Base-by-base conservation (phyloP, 2,888 invertebrate species). In the Lamellibrachia columna region DNA sequence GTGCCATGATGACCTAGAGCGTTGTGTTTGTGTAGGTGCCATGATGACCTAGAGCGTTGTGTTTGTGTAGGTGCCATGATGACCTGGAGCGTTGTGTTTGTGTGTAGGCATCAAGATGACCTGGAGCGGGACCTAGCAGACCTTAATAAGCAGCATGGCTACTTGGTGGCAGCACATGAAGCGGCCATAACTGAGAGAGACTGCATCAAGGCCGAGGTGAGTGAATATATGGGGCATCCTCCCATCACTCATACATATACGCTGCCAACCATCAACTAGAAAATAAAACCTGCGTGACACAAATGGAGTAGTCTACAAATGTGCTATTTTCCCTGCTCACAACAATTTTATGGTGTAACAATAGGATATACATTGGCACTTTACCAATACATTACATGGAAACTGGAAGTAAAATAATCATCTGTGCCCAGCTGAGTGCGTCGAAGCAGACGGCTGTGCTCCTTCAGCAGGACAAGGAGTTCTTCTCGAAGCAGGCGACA, bases 401-500 rank as follows among this genome's bases (percentile, higher is more conserved):
- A 40, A 40, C 40, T 40, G 40, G 40, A 40, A 40, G 40, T 40
- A 0, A 40, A 40, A 40, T 40, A 40, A 40, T 40, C 40, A 40
- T 40, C 40, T 75, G 75, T 53, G 91, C 93, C 11, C 93, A 96
- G 96, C 91, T 95, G 52, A 93, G 95, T 28, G 94, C 95, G 53
- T 94, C 95, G 2, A 95, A 95, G 40, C 96, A 96, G 94, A 95
- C 95, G 0, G 93, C 96, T 60, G 94, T 95, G 7, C 93, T 96
- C 75, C 93, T 96, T 92, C 95, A 95, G 92, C 96, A 96, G 93
- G 96, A 96, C 95, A 96, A 96, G 93, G 96, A 96, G 40, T 96
- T 96, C 93, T 94, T 96, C 93, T 95, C 95, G n/a, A 95, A 95
- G 53, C 96, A 96, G 93, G 94, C 94, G 28, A 94, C 95, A 40